phyloP scores from a whole-genome alignment of 2,888 invertebrate species.

The Apamea monoglypha region DNA sequence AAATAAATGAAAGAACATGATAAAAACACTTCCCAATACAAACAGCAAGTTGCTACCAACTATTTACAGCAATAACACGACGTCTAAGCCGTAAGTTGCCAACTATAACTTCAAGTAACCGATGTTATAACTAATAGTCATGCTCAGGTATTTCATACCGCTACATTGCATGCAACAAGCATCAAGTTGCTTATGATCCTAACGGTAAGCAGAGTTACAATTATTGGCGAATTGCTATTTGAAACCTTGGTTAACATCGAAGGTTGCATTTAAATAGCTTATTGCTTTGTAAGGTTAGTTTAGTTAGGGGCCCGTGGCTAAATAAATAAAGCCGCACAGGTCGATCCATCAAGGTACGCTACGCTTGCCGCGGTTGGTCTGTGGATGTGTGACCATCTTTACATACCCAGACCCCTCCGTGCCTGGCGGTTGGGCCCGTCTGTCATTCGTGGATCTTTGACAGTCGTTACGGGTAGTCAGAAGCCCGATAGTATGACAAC shows the following conservation, averaged over 20 bases:
- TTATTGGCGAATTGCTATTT: conserved; percentile 28
- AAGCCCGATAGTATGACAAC: no score
- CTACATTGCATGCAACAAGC: conserved; percentile 30
- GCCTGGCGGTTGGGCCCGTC: no score
- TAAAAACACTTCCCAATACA: neutral
- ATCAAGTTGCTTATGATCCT: conserved; percentile 52
- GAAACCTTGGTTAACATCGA: neutral
- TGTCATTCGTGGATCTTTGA: no score
- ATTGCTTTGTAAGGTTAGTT: neutral
- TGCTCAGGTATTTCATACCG: conserved; percentile 33
- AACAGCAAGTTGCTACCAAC: neutral
- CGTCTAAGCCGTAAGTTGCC: neutral
- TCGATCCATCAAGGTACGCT: no score
- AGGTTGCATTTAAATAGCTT: neutral
- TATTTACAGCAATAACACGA: neutral
- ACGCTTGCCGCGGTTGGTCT: no score
- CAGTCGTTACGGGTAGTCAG: no score
- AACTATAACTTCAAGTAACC: conserved; percentile 25
- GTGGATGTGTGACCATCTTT: no score
- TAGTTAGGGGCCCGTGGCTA: no score
- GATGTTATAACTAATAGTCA: conserved; percentile 25
- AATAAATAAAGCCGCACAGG: no score
- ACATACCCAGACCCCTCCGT: no score
- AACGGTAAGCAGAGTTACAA: conserved; percentile 42
- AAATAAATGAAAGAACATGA: neutral